Percentiles rank a stretch among this genome's conserved stretches.
Conservation (phyloP, 35 echinoderm and acorn worm genomes). For the Nesometra sesokonis region DNA sequence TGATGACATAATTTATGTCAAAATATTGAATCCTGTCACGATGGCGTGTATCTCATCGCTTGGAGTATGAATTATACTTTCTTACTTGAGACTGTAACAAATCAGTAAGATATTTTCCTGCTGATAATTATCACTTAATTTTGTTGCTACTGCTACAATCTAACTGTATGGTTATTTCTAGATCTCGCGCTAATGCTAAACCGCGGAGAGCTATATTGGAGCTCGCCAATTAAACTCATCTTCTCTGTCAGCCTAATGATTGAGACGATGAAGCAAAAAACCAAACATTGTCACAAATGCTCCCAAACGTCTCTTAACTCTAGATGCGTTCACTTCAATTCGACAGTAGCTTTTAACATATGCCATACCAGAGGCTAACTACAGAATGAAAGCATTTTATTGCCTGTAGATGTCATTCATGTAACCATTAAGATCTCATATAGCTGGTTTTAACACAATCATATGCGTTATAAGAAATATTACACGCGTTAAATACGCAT, state of each 20-base stretch:
- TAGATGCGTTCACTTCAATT: neutral
- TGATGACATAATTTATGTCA: too few relatives aligned
- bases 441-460: neutral
- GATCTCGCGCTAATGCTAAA: neutral
- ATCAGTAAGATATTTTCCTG: too few relatives aligned
- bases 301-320: neutral
- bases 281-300: neutral
- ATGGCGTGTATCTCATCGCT: too few relatives aligned
- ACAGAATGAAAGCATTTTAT: neutral
- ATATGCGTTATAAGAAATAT: neutral
- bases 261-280: neutral
- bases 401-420: neutral
- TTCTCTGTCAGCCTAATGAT: neutral
- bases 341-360: neutral
- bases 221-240: neutral
- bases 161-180: neutral
- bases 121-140: neutral
- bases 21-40: too few relatives aligned
- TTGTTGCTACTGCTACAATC: neutral
- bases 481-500: neutral
- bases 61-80: too few relatives aligned
- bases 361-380: neutral
- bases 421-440: neutral
- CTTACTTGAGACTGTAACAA: neutral
- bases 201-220: neutral